phyloP scores from a whole-genome alignment of 2,797 vertebrate species.

The Varecia variegata region DNA sequence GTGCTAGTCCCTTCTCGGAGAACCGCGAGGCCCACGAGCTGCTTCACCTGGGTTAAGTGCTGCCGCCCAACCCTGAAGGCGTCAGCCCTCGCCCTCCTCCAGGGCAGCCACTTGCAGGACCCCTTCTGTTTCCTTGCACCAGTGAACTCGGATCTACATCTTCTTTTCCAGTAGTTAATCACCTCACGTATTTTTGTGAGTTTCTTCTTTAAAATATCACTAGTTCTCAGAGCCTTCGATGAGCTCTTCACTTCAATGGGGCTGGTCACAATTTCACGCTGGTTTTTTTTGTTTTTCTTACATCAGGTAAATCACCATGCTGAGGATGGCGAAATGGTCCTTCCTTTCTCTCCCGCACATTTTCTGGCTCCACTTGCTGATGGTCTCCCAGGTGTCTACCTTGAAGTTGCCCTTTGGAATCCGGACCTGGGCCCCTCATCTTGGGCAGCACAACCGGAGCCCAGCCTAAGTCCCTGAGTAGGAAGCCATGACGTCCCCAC shows the following conservation, averaged over 20 bases:
- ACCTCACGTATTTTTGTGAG: background rate
- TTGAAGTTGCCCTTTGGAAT: background rate
- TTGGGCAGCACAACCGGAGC: background rate
- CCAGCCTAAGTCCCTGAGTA: background rate
- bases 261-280: background rate
- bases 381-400: background rate
- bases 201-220: background rate
- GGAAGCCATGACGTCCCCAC: background rate
- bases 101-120: background rate
- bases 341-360: background rate
- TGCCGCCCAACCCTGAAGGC: background rate
- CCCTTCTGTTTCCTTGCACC: background rate
- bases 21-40: background rate
- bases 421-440: background rate
- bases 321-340: background rate
- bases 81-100: background rate
- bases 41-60: too few species aligned
- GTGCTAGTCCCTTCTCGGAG: background rate
- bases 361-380: background rate
- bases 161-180: background rate
- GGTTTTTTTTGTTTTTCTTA: slow-evolving; percentile 21
- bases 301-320: background rate
- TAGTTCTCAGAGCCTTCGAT: background rate
- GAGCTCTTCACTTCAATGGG: background rate
- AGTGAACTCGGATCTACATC: background rate